A percentile compares a stretch with the other conserved stretches of the same genome.
Conservation (phyloP, 2,797 vertebrate species). For the Thalassophryne amazonica region DNA sequence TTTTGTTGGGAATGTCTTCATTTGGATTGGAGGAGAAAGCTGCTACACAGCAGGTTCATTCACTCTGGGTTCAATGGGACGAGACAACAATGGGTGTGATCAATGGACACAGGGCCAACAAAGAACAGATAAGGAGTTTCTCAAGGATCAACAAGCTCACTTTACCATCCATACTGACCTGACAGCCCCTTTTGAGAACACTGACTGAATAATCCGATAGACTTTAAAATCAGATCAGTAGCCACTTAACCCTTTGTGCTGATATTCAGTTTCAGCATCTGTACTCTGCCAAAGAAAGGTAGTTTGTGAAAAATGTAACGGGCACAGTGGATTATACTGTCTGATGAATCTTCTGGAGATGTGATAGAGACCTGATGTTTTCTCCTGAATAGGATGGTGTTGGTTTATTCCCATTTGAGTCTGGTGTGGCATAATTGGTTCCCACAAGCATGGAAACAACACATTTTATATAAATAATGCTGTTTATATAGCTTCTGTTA, state of each 20-base stretch:
- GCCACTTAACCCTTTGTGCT: conserved; percentile 5
- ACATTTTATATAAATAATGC: too few species aligned
- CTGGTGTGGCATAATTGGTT: too few species aligned
- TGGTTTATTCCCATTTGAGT: too few species aligned
- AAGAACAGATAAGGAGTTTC: conserved; percentile 57
- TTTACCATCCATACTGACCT: conserved; percentile 14
- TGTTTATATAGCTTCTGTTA: too few species aligned
- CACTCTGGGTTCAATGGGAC: conserved; percentile 50
- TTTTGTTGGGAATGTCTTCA: conserved; percentile 69
- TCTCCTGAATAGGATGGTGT: not conserved
- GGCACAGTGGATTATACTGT: not conserved
- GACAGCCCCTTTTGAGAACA: conserved; percentile 25
- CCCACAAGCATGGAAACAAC: too few species aligned
- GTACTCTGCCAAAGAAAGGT: not conserved
- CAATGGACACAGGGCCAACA: conserved; percentile 46
- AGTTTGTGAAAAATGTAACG: not conserved
- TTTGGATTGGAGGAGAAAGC: conserved; percentile 43
- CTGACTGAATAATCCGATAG: conserved; percentile 21
- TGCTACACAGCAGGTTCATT: conserved; percentile 58
- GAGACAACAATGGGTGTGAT: conserved; percentile 61
- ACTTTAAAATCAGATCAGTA: conserved; percentile 24
- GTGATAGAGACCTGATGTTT: not conserved
- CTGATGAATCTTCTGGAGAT: not conserved
- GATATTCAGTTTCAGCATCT: conserved; percentile 1
- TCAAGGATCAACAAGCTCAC: conserved; percentile 52